Evolutionary conservation across 2,888 invertebrate species (phyloP), one percentile per base, ranked within the genome.

Genomic region (Rhagonycha fulva): DNA sequence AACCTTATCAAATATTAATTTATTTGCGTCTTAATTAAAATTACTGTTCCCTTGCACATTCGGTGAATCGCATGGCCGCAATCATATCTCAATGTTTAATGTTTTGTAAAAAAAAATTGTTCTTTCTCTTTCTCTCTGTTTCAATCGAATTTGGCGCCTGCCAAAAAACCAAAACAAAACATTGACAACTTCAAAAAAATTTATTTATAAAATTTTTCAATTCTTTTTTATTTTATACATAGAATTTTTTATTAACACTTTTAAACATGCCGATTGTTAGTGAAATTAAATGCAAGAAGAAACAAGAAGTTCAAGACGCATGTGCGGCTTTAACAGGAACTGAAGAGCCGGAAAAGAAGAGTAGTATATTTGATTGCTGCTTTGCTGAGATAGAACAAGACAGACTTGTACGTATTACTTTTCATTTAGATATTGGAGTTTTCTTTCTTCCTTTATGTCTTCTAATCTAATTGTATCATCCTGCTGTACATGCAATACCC

Each of bases 201-300:
- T 47, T 47, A 47, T 47, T 32, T 5, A 32, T 32, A 12, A 32
- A 32, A 32, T 32, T 32, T 32, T 47, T 47, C n/a, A 47, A 47
- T 47, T 47, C n/a, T n/a, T 47, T 47, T 47, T n/a, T 47, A 47
- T 47, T 47, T 47, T 47, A n/a, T 47, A 47, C n/a, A 2, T 47
- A 9, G 47, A n/a, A 5, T 5, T 47, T 47, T 47, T 47, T 47
- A n/a, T 7, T 9, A 5, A 2, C n/a, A 47, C 12, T n/a, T 47
- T 47, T 47, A 47, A n/a, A 47, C 47, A 47, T 47, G 47, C n/a
- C n/a, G 5, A 70, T 62, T 66, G 70, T 23, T 14, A 32, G 14
- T 14, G 74, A 74, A 70, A 74, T 74, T 61, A 74, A 74, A 70
- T 74, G 74, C 30, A 73, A 62, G 62, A 73, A 73, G 60, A 70